phyloP scores from a whole-genome alignment of 2,888 invertebrate genomes.

The Coecobrya sp. region DNA sequence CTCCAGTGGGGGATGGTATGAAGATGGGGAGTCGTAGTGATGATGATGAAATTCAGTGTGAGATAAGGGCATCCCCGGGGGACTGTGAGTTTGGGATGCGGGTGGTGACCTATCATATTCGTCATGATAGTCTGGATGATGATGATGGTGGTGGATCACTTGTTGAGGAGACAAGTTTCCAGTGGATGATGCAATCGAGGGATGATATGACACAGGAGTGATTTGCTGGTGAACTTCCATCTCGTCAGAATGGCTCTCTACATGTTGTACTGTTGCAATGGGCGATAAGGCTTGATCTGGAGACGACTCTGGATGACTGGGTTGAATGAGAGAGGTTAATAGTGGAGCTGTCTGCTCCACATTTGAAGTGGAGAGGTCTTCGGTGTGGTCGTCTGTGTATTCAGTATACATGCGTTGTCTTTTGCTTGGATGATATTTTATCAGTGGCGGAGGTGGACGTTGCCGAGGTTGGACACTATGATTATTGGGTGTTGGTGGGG shows the following conservation, averaged over 20 bases:
- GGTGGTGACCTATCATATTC: constrained; percentile 8
- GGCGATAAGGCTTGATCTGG: constrained; percentile 53
- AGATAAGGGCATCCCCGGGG: not conserved
- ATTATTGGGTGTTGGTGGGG: not conserved
- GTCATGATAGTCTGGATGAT: not conserved
- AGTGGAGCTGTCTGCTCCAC: constrained; percentile 80
- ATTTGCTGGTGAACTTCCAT: not conserved
- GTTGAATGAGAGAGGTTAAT: constrained; percentile 85
- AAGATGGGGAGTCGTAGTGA: not conserved
- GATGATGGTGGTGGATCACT: not conserved
- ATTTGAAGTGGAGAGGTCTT: not conserved
- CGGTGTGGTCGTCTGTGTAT: not conserved
- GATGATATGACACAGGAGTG: not conserved
- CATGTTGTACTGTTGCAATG: not conserved
- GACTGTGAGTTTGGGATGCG: not conserved
- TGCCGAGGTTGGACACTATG: not conserved
- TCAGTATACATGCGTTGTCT: constrained; percentile 36
- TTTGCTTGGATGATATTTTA: constrained; percentile 57
- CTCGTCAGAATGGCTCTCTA: not conserved
- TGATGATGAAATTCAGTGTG: constrained; percentile 11
- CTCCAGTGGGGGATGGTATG: not conserved
- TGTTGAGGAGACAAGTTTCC: not conserved
- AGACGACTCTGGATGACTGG: constrained; percentile 83
- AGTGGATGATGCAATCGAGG: not conserved
- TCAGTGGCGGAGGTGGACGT: constrained; percentile 57